Evolutionary conservation across 2,888 invertebrate species (phyloP), one percentile per base, ranked within the genome.

Genomic region (Mesorhabditis belari): DNA sequence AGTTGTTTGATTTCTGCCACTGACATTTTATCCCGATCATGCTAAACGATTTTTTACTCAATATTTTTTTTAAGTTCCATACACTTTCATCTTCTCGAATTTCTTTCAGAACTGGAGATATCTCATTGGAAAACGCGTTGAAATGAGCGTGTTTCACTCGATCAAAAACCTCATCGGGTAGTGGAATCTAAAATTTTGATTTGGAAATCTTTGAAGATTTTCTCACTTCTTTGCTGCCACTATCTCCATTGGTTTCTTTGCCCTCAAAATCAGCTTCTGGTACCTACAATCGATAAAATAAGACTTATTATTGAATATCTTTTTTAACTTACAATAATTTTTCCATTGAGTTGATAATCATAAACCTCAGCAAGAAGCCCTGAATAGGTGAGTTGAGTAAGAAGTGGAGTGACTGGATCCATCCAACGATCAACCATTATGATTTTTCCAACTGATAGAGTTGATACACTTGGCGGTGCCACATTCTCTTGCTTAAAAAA

Each of bases 351-450:
- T 57, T 69, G 64, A 23, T 70, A 60, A n/a, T 66, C 63, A 28
- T 65, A 73, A 4, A 70, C 35, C 23, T 73, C 73, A 58, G 98
- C 98, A 67, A 98, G 90, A 5, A 98, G 86, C 3, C 96, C 98
- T 83, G 95, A 95, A 77, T 96, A 98, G 0, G 96, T 96, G 35
- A 95, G 86, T 80, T 96, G 98, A 0, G 93, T 93, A 0, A 91
- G 88, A 76, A 98, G 85, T 0, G 93, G 91, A 54, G 92, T 90
- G 55, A 96, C 86, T 58, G 93, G 86, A 85, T 99, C 98, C 3
- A 93, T 87, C 51, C 88, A 88, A 26, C 98, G 86, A 83, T 99
- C 98, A 1, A 98, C 84, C 53, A 98, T 83, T 44, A 19, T 44
- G 35, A 49, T 21, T 23, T n/a, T 55, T 49, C n/a, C n/a, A 35